Evolutionary conservation across 2,888 invertebrate genomes (phyloP).

Genomic region (Macrosiphum euphorbiae): DNA sequence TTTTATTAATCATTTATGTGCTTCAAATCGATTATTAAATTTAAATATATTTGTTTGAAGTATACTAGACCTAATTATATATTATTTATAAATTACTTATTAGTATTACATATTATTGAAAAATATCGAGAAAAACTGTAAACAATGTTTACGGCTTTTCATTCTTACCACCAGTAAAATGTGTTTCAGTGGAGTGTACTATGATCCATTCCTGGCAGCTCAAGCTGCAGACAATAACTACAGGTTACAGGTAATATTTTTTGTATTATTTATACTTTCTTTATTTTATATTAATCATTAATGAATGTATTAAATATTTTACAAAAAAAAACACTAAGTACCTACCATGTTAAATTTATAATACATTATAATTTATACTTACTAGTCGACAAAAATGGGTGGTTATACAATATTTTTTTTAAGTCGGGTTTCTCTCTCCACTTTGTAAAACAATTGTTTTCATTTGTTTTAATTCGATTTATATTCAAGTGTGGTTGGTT

Average conservation of each 20-base stretch:
- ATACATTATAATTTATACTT: not conserved
- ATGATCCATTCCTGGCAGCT: conserved; percentile 92
- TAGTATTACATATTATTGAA: conserved; percentile 16
- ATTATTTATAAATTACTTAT: conserved; percentile 24
- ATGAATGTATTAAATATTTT: conserved; percentile 59
- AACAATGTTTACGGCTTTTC: conserved; percentile 59
- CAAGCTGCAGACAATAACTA: conserved; percentile 83
- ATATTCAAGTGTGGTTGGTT: conserved; percentile 33
- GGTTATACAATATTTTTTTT: conserved; percentile 31
- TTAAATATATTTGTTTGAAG: not conserved
- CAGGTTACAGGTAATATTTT: conserved; percentile 84
- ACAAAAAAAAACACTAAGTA: conserved; percentile 29
- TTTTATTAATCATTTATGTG: not conserved
- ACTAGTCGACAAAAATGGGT: conserved; percentile 32
- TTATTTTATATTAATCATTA: conserved; percentile 55
- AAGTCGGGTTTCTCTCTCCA: not conserved
- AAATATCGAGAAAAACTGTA: conserved; percentile 53
- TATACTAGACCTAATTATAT: not conserved
- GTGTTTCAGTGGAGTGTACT: conserved; percentile 84
- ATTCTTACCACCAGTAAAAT: conserved; percentile 62
- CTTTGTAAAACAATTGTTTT: conserved; percentile 25
- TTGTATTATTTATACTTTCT: conserved; percentile 33
- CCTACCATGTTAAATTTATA: conserved; percentile 31
- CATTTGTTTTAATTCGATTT: not conserved
- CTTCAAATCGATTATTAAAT: not conserved